Conservation (phyloP, 1,140 invertebrate genomes). For the Grapholita molesta region DNA sequence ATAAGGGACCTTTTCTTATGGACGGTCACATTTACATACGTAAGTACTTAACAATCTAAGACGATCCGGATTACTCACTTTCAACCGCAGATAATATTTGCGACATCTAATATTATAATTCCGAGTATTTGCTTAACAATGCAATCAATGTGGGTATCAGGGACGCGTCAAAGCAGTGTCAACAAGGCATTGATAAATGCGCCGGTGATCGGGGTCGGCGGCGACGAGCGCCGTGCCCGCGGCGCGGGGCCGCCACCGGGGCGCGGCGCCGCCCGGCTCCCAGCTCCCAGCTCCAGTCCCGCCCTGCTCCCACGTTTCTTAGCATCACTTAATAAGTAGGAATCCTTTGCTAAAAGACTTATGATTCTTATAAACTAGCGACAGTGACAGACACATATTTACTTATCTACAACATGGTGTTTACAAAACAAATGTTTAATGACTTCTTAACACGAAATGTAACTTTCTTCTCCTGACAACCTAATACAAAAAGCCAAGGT, state of each 20-base stretch:
- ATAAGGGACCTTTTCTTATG: no score
- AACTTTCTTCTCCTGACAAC: slow-evolving; percentile 15
- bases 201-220: slow-evolving; percentile 30
- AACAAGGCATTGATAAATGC: slow-evolving; percentile 39
- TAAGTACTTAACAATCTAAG: neutral
- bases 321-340: slow-evolving; percentile 30
- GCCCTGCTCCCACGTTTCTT: slow-evolving; percentile 30
- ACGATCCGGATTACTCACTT: slow-evolving; percentile 8
- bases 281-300: neutral
- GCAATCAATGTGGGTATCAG: slow-evolving; percentile 57
- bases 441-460: neutral
- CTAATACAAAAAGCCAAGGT: slow-evolving; percentile 12
- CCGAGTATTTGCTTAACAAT: slow-evolving; percentile 32
- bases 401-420: neutral
- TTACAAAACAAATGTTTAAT: slow-evolving; percentile 10
- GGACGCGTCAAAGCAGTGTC: slow-evolving; percentile 37
- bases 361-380: neutral
- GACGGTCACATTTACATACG: no score
- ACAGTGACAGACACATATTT: neutral
- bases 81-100: slow-evolving; percentile 3
- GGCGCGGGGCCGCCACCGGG: slow-evolving; percentile 29
- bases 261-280: slow-evolving; percentile 23
- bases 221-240: slow-evolving; percentile 24
- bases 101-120: slow-evolving; percentile 16
- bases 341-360: slow-evolving; percentile 4